Conservation (phyloP, 2,113 vertebrate species). For the Myotis davidii region DNA sequence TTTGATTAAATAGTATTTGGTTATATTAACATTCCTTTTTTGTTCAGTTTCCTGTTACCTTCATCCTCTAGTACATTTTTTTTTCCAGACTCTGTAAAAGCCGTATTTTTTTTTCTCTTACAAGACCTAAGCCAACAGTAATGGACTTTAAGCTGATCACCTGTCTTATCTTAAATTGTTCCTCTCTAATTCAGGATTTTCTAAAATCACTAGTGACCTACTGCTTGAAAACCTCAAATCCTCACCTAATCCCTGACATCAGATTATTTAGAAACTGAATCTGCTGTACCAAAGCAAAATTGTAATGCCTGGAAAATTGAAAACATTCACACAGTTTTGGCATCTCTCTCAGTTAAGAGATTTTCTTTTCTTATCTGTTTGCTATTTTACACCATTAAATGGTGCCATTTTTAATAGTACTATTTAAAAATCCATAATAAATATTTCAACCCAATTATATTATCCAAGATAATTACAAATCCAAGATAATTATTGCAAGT, state of each 20-base stretch:
- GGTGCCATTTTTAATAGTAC: not conserved
- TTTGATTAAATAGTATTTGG: not conserved
- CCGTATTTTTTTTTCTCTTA: not conserved
- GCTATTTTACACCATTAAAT: not conserved
- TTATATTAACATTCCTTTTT: not conserved
- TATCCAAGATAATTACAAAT: not conserved
- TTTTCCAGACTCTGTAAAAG: not conserved
- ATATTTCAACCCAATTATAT: not conserved
- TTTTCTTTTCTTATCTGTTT: not conserved
- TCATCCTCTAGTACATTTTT: not conserved
- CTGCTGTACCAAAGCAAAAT: constrained; percentile 24
- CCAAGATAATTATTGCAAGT: not conserved
- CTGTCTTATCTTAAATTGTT: constrained; percentile 60
- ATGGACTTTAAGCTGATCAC: constrained; percentile 52
- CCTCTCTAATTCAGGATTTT: constrained; percentile 65
- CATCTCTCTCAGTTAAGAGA: not conserved
- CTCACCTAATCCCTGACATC: constrained; percentile 42
- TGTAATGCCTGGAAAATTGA: constrained; percentile 19
- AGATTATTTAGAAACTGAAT: constrained; percentile 48
- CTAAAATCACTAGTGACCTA: constrained; percentile 63
- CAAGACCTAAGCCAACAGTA: constrained; percentile 45
- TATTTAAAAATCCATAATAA: constrained; percentile 2
- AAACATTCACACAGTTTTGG: not conserved
- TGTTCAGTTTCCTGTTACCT: not conserved
- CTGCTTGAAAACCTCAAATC: constrained; percentile 60